phyloP scores from a whole-genome alignment of 2,797 vertebrate genomes.

The Sibirionetta formosa region DNA sequence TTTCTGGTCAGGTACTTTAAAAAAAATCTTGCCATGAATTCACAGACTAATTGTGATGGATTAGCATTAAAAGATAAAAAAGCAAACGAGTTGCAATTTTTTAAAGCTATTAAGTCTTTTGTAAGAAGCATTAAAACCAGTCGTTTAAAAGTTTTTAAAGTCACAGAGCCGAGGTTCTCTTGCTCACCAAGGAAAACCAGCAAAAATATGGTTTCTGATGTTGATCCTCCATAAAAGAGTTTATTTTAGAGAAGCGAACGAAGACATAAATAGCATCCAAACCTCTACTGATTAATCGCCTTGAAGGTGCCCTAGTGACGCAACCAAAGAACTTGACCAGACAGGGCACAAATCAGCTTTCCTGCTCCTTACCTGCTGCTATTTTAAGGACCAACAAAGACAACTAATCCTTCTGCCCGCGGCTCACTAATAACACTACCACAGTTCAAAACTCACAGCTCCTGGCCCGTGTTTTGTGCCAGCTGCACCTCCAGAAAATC shows the following conservation, averaged over 20 bases:
- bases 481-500: not conserved
- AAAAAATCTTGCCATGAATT: not conserved
- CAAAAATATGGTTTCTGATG: not conserved
- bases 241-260: not conserved
- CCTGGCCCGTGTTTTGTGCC: rapidly evolving
- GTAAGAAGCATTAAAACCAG: not conserved
- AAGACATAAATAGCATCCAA: not conserved
- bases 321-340: conserved; percentile 15
- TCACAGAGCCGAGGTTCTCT: not conserved
- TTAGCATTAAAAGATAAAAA: not conserved
- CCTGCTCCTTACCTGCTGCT: conserved; percentile 20
- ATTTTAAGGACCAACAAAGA: conserved; percentile 19
- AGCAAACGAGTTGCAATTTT: not conserved
- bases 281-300: not conserved
- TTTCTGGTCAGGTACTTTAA: not conserved
- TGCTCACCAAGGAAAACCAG: not conserved
- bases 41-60: not conserved
- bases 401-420: conserved; percentile 6
- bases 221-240: not conserved
- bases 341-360: conserved; percentile 66
- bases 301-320: conserved; percentile 48
- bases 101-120: not conserved
- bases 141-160: not conserved
- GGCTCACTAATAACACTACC: not conserved
- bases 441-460: not conserved